Percentiles rank a stretch among this genome's conserved stretches.
These are phyloP conservation scores for Molothrus ater DNA, from an alignment of 2,797 vertebrate genomes.

Conservation along the genomic window DNA sequence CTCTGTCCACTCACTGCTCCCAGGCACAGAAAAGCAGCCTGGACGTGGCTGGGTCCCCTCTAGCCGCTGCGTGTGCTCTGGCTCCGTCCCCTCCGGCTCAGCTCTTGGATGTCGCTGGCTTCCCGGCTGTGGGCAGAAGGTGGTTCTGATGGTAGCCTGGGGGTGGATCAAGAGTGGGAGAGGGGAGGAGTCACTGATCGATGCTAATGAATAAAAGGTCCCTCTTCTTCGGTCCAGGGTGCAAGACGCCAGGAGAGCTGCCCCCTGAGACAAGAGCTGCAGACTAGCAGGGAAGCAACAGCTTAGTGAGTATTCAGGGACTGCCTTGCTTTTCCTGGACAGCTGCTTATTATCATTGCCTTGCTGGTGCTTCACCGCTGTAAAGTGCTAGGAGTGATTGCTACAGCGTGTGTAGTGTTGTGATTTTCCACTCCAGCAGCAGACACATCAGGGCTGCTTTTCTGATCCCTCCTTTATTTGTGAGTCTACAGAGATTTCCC, in stretches of 20 bases:
- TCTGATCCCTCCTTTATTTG: neutral
- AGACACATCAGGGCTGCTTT: neutral
- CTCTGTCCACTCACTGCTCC: neutral
- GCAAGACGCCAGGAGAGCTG: neutral
- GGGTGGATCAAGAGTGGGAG: slow-evolving; percentile 45
- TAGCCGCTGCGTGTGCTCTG: neutral
- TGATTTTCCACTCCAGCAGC: neutral
- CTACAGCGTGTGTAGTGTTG: neutral
- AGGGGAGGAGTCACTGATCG: slow-evolving; percentile 61
- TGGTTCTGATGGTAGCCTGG: slow-evolving; percentile 39
- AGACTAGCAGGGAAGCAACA: neutral
- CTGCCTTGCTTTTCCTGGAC: slow-evolving; percentile 25
- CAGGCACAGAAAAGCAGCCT: neutral
- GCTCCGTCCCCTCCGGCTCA: slow-evolving; percentile 6
- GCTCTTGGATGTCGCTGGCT: slow-evolving; percentile 22
- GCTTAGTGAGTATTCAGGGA: slow-evolving; percentile 61
- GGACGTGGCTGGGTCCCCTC: neutral
- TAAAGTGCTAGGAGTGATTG: neutral
- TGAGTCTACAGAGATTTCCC: neutral
- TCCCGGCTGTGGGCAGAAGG: slow-evolving; percentile 45
- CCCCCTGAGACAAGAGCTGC: neutral
- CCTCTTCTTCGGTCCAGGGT: neutral
- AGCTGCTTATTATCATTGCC: neutral
- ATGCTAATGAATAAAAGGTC: slow-evolving; percentile 63
- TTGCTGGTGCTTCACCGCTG: slow-evolving; percentile 7